Base-by-base conservation (phyloP, 1,140 invertebrate species). In the Zaprionus davidi region DNA sequence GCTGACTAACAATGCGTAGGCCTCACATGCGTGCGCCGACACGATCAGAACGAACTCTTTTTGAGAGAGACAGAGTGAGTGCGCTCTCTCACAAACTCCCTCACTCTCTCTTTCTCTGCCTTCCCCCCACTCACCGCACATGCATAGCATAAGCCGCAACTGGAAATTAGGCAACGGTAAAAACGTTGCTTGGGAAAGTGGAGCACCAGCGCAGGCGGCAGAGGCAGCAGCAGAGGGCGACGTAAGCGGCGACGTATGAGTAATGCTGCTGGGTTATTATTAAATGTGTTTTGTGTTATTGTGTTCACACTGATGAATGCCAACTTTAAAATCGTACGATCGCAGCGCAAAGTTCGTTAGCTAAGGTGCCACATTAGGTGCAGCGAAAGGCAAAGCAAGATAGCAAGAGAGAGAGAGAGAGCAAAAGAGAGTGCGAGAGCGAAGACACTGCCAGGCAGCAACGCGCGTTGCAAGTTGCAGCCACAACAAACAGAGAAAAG, bases 301-400 rank as follows among this genome's bases (percentile, higher is more conserved):
- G 34, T 57, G 49, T 13, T 49, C 68, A 36, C 20, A 71, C 57
- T 67, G 78, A 80, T 77, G 70, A 79, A 63, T 77, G 78, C 70
- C 70, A 80, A 80, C 78, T 66, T 76, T 68, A 71, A 78, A 80
- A 78, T 80, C 78, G 49, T 80, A 80, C 75, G 78, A 80, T 80
- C 74, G 55, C 20, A 78, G 75, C 76, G 7, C 76, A 80, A 80
- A 80, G 78, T 80, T 74, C 78, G 59, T 49, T 53, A 59, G 53
- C 31, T 5, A 17, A 64, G 41, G 53, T 64, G 67, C 67, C 51
- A 71, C 59, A 79, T 55, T 53, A 57, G 53, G 26, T 31, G 63
- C n/a, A 71, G 44, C 46, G 20, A 67, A 53, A 46, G 55, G 36
- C 20, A 56, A 12, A 62, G 46, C 46, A 17, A 11, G 22, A 44